phyloP scores from a whole-genome alignment of 2,797 vertebrate species.

The Eutrigla gurnardus region DNA sequence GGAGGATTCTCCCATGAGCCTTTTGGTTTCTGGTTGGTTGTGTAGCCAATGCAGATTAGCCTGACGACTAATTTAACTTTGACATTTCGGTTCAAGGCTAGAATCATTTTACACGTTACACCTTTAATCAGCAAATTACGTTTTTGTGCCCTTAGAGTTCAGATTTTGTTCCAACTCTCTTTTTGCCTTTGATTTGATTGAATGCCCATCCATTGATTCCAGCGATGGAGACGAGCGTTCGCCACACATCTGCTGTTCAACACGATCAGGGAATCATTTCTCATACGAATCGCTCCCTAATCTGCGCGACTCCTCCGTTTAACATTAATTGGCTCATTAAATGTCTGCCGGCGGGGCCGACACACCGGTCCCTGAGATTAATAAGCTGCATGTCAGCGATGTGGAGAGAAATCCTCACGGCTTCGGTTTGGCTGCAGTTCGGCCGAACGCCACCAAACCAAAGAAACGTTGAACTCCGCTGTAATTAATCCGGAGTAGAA shows the following conservation, averaged over 20 bases:
- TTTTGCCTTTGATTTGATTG: background rate
- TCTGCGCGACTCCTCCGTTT: conserved; percentile 50
- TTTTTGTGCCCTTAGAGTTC: background rate
- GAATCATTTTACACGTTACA: too few relatives aligned
- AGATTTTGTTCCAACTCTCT: background rate
- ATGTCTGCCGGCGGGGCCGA: conserved; percentile 56
- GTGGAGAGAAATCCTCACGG: conserved; percentile 33
- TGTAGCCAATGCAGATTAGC: too few relatives aligned
- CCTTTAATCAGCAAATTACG: too few relatives aligned
- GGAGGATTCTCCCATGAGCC: too few relatives aligned
- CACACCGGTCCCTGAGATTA: conserved; percentile 61
- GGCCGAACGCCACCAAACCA: conserved; percentile 11
- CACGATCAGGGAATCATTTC: conserved; percentile 56
- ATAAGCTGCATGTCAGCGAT: conserved; percentile 34
- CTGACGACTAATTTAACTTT: too few relatives aligned
- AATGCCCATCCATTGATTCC: conserved; percentile 7
- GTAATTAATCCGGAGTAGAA: conserved; percentile 36
- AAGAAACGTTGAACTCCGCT: conserved; percentile 30
- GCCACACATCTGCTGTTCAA: conserved; percentile 32
- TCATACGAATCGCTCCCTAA: conserved; percentile 62
- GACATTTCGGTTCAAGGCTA: too few relatives aligned
- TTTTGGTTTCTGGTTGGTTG: too few relatives aligned
- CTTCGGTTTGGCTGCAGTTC: conserved; percentile 12
- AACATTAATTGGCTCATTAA: conserved; percentile 72
- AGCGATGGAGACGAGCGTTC: background rate